Base-by-base conservation (phyloP, 2,888 invertebrate genomes). In the Tenthredo distinguenda region DNA sequence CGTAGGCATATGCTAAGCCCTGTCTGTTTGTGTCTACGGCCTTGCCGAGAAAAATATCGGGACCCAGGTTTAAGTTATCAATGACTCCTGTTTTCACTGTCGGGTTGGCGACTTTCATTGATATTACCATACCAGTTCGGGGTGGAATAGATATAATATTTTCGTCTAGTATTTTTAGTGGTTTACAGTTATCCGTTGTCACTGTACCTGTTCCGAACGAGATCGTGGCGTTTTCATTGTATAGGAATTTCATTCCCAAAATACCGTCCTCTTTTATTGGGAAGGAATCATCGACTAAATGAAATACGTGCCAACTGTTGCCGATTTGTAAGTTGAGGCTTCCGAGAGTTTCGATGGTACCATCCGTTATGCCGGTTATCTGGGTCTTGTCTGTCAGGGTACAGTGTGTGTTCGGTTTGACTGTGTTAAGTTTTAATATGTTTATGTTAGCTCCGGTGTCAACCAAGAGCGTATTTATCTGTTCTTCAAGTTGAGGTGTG, bases 251-350 rank as follows among this genome's bases (percentile, higher is more conserved):
- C 40, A 6, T 40, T 18, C 43, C 74, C 21, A 40, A 21, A 18
- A 74, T 74, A 37, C 74, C 43, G 21, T 74, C 74, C 12, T 71
- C 71, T 18, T 71, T 26, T 2, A 71, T 71, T 34, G 71, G 71
- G 15, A 71, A 71, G 18, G 40, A 40, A 37, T 74, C 40, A 7
- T n/a, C 21, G 21, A 74, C 74, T 37, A 43, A 5, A 21, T 74
- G 74, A n/a, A 74, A 72, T 40, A 7, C n/a, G 18, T 72, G 72
- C 18, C 12, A 15, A 12, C 34, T 37, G 40, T 72, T 40, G n/a
- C 72, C 72, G 40, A 40, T 72, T 40, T 18, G 18, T 7, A 72
- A 12, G 43, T 40, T 21, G 18, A 40, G 15, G 6, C 18, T 40
- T 40, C 72, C 72, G 15, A 72, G 18, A 68, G 31, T 31, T 68